A percentile compares a stretch with the other conserved stretches of the same genome.
Conservation (phyloP, 2,888 invertebrate genomes). For the Dromius quadrimaculatus region DNA sequence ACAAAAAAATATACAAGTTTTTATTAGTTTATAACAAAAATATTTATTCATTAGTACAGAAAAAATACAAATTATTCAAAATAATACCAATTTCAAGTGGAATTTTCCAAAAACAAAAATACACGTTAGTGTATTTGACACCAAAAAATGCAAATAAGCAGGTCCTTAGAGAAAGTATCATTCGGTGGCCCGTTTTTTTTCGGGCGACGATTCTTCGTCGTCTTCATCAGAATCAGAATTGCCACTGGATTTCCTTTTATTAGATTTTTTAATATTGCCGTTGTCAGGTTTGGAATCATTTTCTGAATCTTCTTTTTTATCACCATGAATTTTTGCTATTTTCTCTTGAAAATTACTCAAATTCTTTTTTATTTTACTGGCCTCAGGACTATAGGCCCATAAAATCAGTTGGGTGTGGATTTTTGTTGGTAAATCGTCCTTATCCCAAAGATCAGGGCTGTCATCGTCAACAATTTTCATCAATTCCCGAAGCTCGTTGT, state of each 20-base stretch:
- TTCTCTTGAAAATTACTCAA: conserved; percentile 67
- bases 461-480: conserved; percentile 72
- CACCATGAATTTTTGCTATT: conserved; percentile 60
- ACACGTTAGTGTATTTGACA: not conserved
- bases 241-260: conserved; percentile 61
- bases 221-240: conserved; percentile 56
- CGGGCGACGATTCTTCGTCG: conserved; percentile 60
- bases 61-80: conserved; percentile 37
- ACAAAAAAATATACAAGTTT: conserved; percentile 10
- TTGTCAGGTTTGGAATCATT: conserved; percentile 47
- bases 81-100: conserved; percentile 33
- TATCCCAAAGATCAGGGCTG: conserved; percentile 73
- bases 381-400: conserved; percentile 83
- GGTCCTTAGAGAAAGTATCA: conserved; percentile 52
- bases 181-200: conserved; percentile 57
- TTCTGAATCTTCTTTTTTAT: conserved; percentile 54
- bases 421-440: conserved; percentile 76
- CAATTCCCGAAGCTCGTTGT: conserved; percentile 72
- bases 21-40: conserved; percentile 43
- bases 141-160: conserved; percentile 38
- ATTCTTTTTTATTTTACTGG: conserved; percentile 74
- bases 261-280: conserved; percentile 51
- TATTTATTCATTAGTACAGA: conserved; percentile 44
- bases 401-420: conserved; percentile 78
- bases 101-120: conserved; percentile 40